These are phyloP conservation scores for Otolemur crassicaudatus DNA, from an alignment of 2,797 vertebrate species.

Conservation along the genomic window DNA sequence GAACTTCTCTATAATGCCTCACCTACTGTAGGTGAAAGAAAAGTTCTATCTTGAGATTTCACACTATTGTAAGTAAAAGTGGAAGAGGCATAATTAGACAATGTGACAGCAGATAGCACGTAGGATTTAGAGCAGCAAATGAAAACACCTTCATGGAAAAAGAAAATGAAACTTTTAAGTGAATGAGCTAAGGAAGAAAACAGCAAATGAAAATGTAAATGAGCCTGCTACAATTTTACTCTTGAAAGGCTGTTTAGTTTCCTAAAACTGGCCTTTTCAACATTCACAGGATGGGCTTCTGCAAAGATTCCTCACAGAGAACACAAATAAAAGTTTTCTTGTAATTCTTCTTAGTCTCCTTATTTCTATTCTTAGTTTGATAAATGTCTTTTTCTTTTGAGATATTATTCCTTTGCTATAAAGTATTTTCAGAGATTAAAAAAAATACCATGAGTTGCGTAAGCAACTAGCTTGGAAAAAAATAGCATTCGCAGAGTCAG, in stretches of 20 bases:
- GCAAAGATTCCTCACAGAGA: background rate
- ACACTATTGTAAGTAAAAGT: background rate
- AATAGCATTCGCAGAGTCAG: slow-evolving; percentile 76
- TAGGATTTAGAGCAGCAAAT: slow-evolving; percentile 45
- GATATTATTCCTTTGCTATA: slow-evolving; percentile 71
- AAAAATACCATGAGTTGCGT: slow-evolving; percentile 70
- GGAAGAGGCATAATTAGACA: slow-evolving; percentile 44
- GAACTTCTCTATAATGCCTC: slow-evolving; percentile 39
- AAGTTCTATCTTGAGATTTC: slow-evolving; percentile 17
- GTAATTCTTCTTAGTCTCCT: slow-evolving; percentile 52
- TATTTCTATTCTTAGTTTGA: slow-evolving; percentile 58
- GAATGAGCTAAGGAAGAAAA: background rate
- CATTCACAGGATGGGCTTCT: background rate
- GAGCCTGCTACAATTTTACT: background rate
- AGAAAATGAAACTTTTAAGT: slow-evolving; percentile 28
- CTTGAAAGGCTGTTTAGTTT: background rate
- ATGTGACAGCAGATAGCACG: background rate
- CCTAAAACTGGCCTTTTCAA: slow-evolving; percentile 10
- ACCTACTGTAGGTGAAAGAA: background rate
- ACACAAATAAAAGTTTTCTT: slow-evolving; percentile 59
- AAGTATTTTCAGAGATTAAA: slow-evolving; percentile 63
- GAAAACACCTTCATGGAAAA: slow-evolving; percentile 36
- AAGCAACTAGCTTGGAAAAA: slow-evolving; percentile 79
- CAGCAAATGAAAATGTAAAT: background rate
- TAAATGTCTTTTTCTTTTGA: slow-evolving; percentile 72